Evolutionary conservation across 2,888 invertebrate species (phyloP).

Genomic region (Syrista parreyssii): DNA sequence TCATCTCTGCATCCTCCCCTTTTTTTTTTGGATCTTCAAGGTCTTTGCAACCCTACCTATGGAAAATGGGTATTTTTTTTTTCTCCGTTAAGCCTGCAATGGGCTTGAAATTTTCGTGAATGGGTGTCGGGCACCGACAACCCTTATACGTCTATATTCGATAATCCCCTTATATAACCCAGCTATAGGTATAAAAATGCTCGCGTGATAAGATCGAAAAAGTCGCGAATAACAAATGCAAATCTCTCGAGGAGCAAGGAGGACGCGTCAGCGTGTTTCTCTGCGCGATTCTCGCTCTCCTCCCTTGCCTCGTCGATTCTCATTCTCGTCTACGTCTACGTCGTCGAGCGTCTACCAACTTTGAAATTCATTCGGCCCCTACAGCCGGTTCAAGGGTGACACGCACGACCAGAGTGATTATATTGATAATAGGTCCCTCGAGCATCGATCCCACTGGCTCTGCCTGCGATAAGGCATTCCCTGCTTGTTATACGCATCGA

Average conservation of each 20-base stretch:
- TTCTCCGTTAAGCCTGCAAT: neutral
- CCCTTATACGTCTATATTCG: no score
- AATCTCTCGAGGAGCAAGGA: neutral
- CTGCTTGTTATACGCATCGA: slow-evolving; percentile 7
- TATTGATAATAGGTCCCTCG: slow-evolving; percentile 48
- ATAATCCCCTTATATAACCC: no score
- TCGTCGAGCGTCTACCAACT: slow-evolving; percentile 32
- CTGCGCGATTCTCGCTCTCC: neutral
- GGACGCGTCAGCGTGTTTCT: neutral
- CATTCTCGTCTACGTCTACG: slow-evolving; percentile 33
- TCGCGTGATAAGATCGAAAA: neutral
- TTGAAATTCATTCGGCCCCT: slow-evolving; percentile 21
- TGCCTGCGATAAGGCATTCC: slow-evolving; percentile 15
- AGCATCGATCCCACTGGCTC: slow-evolving; percentile 33
- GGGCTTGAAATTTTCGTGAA: neutral
- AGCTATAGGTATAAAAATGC: no score
- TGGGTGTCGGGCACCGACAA: neutral
- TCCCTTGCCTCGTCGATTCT: neutral
- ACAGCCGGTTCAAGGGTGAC: slow-evolving; percentile 39
- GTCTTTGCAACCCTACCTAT: neutral
- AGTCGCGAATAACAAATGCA: neutral
- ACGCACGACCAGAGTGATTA: slow-evolving; percentile 47
- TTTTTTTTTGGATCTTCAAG: neutral
- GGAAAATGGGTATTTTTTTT: neutral
- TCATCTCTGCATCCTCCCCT: neutral